Conservation (phyloP, 2,888 invertebrate species). For the Apeira syringaria region DNA sequence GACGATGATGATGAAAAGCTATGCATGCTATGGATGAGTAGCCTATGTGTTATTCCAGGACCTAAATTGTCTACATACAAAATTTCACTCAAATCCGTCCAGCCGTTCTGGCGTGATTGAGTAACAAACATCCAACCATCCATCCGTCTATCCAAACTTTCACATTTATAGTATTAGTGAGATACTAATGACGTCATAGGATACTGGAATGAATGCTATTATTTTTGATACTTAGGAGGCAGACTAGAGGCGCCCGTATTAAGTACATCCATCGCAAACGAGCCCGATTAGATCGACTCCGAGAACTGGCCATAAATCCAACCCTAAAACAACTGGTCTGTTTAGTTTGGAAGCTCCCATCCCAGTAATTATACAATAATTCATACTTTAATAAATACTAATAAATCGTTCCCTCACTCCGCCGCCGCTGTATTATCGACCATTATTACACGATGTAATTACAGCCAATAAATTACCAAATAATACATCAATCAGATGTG, state of each 20-base stretch:
- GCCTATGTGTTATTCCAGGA: too few relatives aligned
- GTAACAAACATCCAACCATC: too few relatives aligned
- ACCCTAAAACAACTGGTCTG: slow-evolving; percentile 77
- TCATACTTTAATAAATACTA: slow-evolving; percentile 83
- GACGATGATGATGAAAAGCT: too few relatives aligned
- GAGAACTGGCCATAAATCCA: slow-evolving; percentile 75
- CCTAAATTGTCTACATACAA: too few relatives aligned
- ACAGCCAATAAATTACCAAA: slow-evolving; percentile 82
- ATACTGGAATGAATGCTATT: neutral
- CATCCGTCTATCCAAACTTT: too few relatives aligned
- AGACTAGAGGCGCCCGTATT: slow-evolving; percentile 3
- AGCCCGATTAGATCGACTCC: slow-evolving; percentile 69
- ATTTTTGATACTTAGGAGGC: neutral
- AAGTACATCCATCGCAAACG: slow-evolving; percentile 52
- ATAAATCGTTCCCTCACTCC: slow-evolving; percentile 75
- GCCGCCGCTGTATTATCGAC: slow-evolving; percentile 67
- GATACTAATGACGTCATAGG: too few relatives aligned
- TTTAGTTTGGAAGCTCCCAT: slow-evolving; percentile 79
- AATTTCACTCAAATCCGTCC: too few relatives aligned
- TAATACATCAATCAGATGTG: slow-evolving; percentile 84
- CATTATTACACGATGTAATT: slow-evolving; percentile 83
- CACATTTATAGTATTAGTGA: too few relatives aligned
- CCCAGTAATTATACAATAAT: slow-evolving; percentile 82
- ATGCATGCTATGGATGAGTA: too few relatives aligned
- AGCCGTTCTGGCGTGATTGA: too few relatives aligned